Evolutionary conservation across 2,797 vertebrate genomes (phyloP).

Genomic region (Pseudotriccus pelzelni): DNA sequence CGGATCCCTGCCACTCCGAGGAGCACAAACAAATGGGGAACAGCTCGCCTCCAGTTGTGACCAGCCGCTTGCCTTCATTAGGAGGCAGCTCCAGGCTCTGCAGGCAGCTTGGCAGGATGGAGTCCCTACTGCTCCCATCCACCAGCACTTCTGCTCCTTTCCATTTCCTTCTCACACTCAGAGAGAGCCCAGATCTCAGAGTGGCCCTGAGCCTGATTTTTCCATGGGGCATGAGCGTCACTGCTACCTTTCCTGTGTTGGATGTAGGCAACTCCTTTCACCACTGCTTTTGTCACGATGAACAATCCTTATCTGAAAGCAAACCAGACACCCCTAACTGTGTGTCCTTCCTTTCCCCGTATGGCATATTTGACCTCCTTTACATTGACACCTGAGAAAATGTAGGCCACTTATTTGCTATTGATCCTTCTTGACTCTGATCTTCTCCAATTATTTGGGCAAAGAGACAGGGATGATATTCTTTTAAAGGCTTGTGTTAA

Average conservation of each 20-base stretch:
- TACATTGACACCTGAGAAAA: neutral
- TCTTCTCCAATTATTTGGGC: constrained; percentile 21
- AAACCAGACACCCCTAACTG: neutral
- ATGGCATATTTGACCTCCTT: neutral
- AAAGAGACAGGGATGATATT: neutral
- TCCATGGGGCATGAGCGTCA: neutral
- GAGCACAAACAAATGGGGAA: constrained; percentile 60
- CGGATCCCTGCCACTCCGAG: constrained; percentile 43
- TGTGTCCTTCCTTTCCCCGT: neutral
- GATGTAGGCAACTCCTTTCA: neutral
- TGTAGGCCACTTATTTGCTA: neutral
- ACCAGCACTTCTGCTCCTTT: neutral
- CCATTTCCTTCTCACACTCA: neutral
- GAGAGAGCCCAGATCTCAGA: neutral
- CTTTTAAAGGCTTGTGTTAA: constrained; percentile 30
- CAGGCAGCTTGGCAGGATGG: constrained; percentile 39
- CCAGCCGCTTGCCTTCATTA: constrained; percentile 39
- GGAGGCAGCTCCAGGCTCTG: constrained; percentile 31
- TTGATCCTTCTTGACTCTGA: neutral
- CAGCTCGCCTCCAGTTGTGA: constrained; percentile 58
- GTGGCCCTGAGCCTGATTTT: neutral
- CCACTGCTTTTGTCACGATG: accelerated
- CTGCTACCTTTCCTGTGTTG: neutral
- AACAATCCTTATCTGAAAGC: neutral
- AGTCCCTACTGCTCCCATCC: neutral